phyloP scores from a whole-genome alignment of 2,797 vertebrate genomes.

The Amazona ochrocephala region DNA sequence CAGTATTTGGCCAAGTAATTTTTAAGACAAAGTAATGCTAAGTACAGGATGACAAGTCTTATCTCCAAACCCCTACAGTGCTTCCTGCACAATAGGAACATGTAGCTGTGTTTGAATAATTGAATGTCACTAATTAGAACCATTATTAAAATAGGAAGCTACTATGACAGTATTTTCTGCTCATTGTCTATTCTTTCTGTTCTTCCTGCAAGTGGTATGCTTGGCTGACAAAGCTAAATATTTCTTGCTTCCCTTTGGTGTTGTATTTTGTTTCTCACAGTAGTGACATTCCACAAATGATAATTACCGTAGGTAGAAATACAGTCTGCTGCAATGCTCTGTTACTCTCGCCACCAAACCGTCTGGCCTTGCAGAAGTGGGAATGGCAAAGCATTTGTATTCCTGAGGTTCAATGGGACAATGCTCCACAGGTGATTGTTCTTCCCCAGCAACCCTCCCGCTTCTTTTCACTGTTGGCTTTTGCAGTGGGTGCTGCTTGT shows the following conservation, averaged over 20 bases:
- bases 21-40: neutral
- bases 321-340: neutral
- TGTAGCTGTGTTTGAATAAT: neutral
- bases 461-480: neutral
- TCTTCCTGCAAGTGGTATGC: neutral
- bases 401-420: neutral
- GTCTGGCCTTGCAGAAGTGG: neutral
- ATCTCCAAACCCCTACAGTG: neutral
- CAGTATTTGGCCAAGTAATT: neutral
- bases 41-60: neutral
- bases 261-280: neutral
- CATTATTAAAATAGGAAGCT: neutral
- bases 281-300: neutral
- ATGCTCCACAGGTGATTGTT: neutral
- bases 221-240: neutral
- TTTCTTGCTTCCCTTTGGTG: neutral
- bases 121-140: neutral
- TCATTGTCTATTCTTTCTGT: neutral
- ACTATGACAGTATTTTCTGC: neutral
- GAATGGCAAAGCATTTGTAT: neutral
- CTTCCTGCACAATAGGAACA: neutral
- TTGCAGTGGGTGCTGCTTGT: neutral
- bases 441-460: fast-evolving
- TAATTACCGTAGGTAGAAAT: neutral
- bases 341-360: neutral